Evolutionary conservation across 2,797 vertebrate species (phyloP), one percentile per base, ranked within the genome.

Genomic region (Myotis pilosus): DNA sequence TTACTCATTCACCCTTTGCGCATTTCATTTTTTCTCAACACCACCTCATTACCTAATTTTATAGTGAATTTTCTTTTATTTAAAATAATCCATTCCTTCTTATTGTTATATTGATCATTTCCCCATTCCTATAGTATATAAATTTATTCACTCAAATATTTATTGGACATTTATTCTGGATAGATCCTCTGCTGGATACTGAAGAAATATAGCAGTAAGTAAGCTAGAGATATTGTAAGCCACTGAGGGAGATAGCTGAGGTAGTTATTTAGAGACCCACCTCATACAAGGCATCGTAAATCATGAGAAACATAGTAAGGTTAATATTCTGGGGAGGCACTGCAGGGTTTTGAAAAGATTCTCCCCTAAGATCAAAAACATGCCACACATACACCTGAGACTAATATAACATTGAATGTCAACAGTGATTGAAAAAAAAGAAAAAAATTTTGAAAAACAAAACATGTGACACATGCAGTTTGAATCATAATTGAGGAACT

Each of bases 81-180:
- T 92, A 76, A 88, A 74, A 82, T 20, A 72, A 79, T 20, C 8
- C 0, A 44, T n/a, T 83, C 47, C 8, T 92, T 88, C 49, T 60
- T 47, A 13, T 94, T 85, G 17, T 41, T 87, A 69, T 82, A 69
- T 55, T 71, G n/a, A 38, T 92, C n/a, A 76, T 92, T 89, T 90
- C 25, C 17, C 15, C 33, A 84, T 85, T 95, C 41, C 25, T 81
- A 6, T 75, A 72, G 38, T 76, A 30, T 22, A 3, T 60, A 51
- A 71, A 82, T 72, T 38, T 90, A 69, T 83, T 76, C 57, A 66
- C 23, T 91, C 17, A 88, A 84, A 78, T 84, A 47, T 78, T 81
- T 75, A 86, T 49, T 78, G 16, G 51, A 15, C 68, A 1, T 8
- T 36, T 92, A 71, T 71, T 88, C 17, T 22, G 6, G 2, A 38